Evolutionary conservation across 2,888 invertebrate genomes (phyloP), one percentile per base, ranked within the genome.

Genomic region (Cerceris ruficornis): DNA sequence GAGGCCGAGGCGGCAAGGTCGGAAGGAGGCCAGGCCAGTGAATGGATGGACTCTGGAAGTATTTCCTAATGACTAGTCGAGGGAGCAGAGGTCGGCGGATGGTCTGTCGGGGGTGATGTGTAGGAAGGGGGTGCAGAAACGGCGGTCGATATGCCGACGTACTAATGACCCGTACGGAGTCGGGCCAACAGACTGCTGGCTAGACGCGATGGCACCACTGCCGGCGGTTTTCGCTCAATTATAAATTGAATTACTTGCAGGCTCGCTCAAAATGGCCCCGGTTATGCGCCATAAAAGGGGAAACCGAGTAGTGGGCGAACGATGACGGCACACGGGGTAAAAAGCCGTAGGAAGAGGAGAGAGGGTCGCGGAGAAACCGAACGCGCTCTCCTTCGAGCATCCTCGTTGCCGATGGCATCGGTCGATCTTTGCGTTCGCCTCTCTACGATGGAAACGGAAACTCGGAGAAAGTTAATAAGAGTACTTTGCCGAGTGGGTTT

Each of bases 141-240:
- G 84, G 78, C 88, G 90, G 88, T 92, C 91, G 90, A 91, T 91
- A 90, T 88, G 88, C 87, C 89, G 88, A 88, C 88, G 90, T 90
- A 91, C 91, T 92, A 91, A 91, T 91, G 91, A 91, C 91, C 90
- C 90, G 90, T 89, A 89, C 90, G 86, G 85, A 89, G 87, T 86
- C 86, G 87, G 81, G 86, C 87, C 87, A 87, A 88, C 89, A 91
- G 90, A 91, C 91, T 89, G 88, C 86, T 87, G 90, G 89, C 91
- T 91, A 91, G 91, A 91, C 91, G 86, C 88, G 85, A 86, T 85
- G 90, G 91, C 91, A 90, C 89, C 91, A 87, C 87, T 79, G 82
- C 83, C 87, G 79, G 84, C 84, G 88, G 87, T 89, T 90, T 90
- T 89, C 87, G 87, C 89, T 90, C 89, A 90, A 91, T 91, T 90